phyloP scores from a whole-genome alignment of 2,888 invertebrate genomes.

The Zeuzera pyrina region DNA sequence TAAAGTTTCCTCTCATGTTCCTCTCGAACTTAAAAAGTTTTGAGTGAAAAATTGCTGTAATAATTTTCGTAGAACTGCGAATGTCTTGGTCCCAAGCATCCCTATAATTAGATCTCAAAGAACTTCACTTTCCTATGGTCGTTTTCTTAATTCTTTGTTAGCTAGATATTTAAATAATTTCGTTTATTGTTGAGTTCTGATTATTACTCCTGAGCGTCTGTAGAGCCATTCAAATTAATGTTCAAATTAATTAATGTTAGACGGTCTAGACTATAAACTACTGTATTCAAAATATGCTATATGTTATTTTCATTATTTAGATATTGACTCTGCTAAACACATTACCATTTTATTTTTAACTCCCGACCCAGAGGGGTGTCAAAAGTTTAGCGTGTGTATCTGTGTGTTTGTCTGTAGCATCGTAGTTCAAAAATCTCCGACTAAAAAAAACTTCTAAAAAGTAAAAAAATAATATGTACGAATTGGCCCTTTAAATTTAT shows the following conservation, averaged over 20 bases:
- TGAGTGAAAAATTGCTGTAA: constrained; percentile 61
- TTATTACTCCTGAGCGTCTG: background rate
- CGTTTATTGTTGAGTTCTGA: background rate
- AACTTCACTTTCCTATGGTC: constrained; percentile 36
- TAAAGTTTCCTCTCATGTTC: constrained; percentile 32
- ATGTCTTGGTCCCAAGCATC: constrained; percentile 36
- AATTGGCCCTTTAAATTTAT: too few relatives aligned
- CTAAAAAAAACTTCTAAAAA: too few relatives aligned
- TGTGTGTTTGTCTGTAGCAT: too few relatives aligned
- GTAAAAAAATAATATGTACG: too few relatives aligned
- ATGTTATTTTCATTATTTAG: background rate
- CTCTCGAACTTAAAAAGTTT: constrained; percentile 44
- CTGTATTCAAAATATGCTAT: background rate
- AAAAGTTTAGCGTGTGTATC: too few relatives aligned
- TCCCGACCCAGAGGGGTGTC: too few relatives aligned
- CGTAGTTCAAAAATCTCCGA: too few relatives aligned
- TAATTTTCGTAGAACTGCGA: constrained; percentile 49
- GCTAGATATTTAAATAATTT: constrained; percentile 28
- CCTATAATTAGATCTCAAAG: constrained; percentile 50
- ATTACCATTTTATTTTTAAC: too few relatives aligned
- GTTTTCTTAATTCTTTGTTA: constrained; percentile 46
- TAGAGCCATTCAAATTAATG: background rate
- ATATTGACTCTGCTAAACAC: too few relatives aligned
- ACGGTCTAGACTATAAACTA: too few relatives aligned
- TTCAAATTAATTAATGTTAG: background rate